Conservation (phyloP, 2,113 vertebrate genomes). For the Himantopus leucocephalus region DNA sequence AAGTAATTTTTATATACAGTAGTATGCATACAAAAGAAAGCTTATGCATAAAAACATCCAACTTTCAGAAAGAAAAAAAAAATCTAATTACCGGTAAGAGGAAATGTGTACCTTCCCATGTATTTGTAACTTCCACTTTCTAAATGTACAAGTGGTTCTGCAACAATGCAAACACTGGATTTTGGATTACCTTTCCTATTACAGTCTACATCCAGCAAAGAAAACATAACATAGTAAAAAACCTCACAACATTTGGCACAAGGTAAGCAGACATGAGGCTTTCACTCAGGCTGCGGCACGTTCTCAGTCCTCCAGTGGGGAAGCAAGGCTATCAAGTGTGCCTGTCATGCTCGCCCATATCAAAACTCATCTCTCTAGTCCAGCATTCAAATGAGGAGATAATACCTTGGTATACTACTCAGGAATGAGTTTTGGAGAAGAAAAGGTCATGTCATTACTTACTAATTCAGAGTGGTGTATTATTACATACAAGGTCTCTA, state of each 20-base stretch:
- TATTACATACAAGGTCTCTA: not conserved
- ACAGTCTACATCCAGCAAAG: not conserved
- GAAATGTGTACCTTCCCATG: not conserved
- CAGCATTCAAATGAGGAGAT: not conserved
- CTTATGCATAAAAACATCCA: not conserved
- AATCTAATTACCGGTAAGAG: not conserved
- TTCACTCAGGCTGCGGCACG: not conserved
- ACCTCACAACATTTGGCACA: not conserved
- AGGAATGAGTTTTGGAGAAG: not conserved
- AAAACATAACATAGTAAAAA: not conserved
- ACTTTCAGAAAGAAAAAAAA: not conserved
- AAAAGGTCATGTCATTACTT: not conserved
- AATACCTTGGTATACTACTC: not conserved
- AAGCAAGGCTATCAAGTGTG: not conserved
- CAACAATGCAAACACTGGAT: not conserved
- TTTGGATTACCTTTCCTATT: not conserved
- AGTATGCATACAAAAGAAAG: rapidly evolving
- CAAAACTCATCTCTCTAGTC: not conserved
- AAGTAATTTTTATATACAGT: not conserved
- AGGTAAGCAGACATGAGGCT: not conserved
- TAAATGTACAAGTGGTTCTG: not conserved
- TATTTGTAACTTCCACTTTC: not conserved
- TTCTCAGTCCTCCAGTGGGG: not conserved
- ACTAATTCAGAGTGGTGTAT: not conserved
- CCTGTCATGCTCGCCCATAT: not conserved